Conservation (phyloP, 2,113 vertebrate species). For the Neomonachus schauinslandi region DNA sequence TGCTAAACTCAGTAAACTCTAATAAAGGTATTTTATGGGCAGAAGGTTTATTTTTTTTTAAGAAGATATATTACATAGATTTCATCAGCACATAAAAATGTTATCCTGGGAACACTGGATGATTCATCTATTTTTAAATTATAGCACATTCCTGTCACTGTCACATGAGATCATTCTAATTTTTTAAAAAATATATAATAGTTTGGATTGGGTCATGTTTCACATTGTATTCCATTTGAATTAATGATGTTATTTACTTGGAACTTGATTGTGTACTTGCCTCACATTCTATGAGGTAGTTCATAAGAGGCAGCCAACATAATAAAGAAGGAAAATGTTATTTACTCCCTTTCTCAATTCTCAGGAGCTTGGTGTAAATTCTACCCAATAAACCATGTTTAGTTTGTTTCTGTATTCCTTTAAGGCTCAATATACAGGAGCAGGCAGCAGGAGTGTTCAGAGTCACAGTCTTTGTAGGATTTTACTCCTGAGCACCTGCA, state of each 20-base stretch:
- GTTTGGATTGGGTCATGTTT: slow-evolving; percentile 75
- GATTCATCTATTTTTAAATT: slow-evolving; percentile 82
- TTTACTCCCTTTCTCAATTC: slow-evolving; percentile 74
- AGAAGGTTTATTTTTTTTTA: slow-evolving; percentile 71
- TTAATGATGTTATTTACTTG: slow-evolving; percentile 79
- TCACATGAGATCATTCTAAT: slow-evolving; percentile 76
- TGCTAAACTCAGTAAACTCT: slow-evolving; percentile 70
- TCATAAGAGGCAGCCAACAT: slow-evolving; percentile 67
- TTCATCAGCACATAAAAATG: slow-evolving; percentile 79
- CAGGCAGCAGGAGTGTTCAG: not conserved
- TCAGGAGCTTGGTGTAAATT: slow-evolving; percentile 66
- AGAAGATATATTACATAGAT: slow-evolving; percentile 78
- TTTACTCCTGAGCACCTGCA: slow-evolving; percentile 53
- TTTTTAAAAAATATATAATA: slow-evolving; percentile 55
- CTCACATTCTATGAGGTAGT: slow-evolving; percentile 63
- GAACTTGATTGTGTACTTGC: slow-evolving; percentile 66
- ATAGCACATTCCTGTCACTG: slow-evolving; percentile 73
- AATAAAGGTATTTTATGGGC: slow-evolving; percentile 81
- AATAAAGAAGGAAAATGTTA: slow-evolving; percentile 77
- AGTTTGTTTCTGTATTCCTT: slow-evolving; percentile 61
- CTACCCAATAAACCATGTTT: slow-evolving; percentile 61
- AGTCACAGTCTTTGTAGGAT: slow-evolving; percentile 59
- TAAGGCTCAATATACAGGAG: slow-evolving; percentile 50
- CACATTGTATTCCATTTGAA: slow-evolving; percentile 79
- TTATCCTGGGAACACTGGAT: slow-evolving; percentile 75